These are phyloP conservation scores for Odiellus spinosus DNA, from an alignment of 2,888 invertebrate species.

Conservation along the genomic window DNA sequence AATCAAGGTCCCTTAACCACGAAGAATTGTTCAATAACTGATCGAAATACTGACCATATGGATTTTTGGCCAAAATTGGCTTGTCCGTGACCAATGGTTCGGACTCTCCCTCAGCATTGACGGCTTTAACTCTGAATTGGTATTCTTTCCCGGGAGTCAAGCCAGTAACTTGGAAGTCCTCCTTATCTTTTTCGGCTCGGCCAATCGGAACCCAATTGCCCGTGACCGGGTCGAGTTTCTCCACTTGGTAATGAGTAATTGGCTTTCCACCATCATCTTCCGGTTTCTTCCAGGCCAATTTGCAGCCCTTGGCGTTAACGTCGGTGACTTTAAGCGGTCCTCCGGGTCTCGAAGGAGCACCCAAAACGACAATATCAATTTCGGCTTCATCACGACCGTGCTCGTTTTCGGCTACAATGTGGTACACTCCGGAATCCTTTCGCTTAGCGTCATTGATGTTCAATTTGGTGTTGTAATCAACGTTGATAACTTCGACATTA, in stretches of 20 bases:
- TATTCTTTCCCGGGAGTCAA: conserved; percentile 38
- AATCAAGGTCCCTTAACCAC: too few relatives aligned
- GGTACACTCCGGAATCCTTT: conserved; percentile 76
- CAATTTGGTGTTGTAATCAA: conserved; percentile 78
- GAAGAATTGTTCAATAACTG: too few relatives aligned
- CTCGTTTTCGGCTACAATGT: conserved; percentile 73
- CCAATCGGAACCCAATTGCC: conserved; percentile 90
- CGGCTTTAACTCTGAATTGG: conserved; percentile 40
- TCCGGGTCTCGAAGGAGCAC: conserved; percentile 68
- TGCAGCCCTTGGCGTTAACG: conserved; percentile 74
- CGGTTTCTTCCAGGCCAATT: conserved; percentile 82
- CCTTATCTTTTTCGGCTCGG: conserved; percentile 40
- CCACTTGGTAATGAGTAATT: conserved; percentile 77
- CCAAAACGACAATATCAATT: conserved; percentile 77
- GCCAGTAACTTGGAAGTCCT: conserved; percentile 35
- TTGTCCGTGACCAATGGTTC: conserved; percentile 79
- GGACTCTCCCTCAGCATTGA: conserved; percentile 48
- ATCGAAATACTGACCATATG: conserved; percentile 53
- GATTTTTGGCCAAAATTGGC: conserved; percentile 84
- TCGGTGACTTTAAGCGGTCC: conserved; percentile 78
- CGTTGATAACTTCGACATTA: conserved; percentile 58
- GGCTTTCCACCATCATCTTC: conserved; percentile 69
- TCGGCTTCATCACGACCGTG: conserved; percentile 85
- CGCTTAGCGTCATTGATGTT: conserved; percentile 59
- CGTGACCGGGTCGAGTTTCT: conserved; percentile 78